A percentile compares a stretch with the other conserved stretches of the same genome.
These are phyloP conservation scores for Cecidostiba fungosa DNA, from an alignment of 2,888 invertebrate genomes.

Conservation along the genomic window DNA sequence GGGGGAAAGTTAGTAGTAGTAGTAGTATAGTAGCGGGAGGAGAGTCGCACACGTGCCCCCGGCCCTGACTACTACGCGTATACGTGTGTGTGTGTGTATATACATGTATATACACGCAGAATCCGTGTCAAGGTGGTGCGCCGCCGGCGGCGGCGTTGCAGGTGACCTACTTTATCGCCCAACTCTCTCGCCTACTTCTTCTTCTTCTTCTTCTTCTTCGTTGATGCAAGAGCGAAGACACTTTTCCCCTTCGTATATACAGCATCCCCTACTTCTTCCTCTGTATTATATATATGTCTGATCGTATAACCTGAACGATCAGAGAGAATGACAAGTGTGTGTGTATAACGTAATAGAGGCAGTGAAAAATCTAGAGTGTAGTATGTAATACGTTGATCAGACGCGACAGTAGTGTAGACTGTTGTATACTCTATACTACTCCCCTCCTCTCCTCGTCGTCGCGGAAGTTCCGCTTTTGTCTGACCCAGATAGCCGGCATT, in stretches of 20 bases:
- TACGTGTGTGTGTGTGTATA: no score
- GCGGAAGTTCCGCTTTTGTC: slow-evolving; percentile 79
- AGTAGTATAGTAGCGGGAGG: background rate
- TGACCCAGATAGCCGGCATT: slow-evolving; percentile 78
- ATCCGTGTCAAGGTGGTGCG: slow-evolving; percentile 78
- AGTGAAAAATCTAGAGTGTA: background rate
- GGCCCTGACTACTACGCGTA: slow-evolving; percentile 69
- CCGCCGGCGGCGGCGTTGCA: slow-evolving; percentile 59
- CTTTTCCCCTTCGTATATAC: background rate
- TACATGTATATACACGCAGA: slow-evolving; percentile 52
- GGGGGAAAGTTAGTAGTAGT: background rate
- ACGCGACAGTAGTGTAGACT: no score
- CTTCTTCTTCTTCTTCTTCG: no score
- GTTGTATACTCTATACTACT: background rate
- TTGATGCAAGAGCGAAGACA: background rate
- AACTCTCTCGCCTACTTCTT: slow-evolving; percentile 8
- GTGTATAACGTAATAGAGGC: background rate
- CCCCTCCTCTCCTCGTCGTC: slow-evolving; percentile 39
- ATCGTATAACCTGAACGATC: no score
- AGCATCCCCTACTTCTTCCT: background rate
- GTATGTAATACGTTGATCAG: no score
- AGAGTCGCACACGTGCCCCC: slow-evolving; percentile 62
- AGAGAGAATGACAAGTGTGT: no score
- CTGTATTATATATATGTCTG: no score
- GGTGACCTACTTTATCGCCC: slow-evolving; percentile 64